Conservation (phyloP, 2,888 invertebrate species). For the Trypoxylon attenuatum region DNA sequence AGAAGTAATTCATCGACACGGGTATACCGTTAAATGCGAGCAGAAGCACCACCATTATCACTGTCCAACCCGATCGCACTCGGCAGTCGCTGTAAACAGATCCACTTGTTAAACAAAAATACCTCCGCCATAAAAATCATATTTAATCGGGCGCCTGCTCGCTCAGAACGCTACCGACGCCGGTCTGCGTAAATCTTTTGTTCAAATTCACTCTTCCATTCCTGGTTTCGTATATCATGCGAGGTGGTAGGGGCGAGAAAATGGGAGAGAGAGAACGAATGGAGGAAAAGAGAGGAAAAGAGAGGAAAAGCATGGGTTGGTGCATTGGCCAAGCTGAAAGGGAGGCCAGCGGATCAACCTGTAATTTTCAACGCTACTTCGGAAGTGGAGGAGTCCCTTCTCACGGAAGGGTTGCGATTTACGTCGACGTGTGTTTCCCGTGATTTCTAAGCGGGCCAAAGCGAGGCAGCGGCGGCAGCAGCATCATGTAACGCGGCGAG, state of each 20-base stretch:
- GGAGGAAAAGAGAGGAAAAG: background rate
- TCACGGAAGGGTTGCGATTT: conserved; percentile 42
- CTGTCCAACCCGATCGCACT: background rate
- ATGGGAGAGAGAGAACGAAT: background rate
- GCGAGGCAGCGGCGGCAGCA: background rate
- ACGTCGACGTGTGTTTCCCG: conserved; percentile 23
- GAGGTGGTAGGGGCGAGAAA: too few species aligned
- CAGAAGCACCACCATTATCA: background rate
- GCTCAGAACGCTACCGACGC: background rate
- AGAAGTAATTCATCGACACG: conserved; percentile 36
- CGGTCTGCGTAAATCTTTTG: background rate
- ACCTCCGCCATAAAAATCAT: conserved; percentile 5
- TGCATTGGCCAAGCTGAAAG: background rate
- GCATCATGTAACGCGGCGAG: background rate
- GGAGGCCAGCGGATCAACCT: conserved; percentile 13
- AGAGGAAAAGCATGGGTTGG: background rate
- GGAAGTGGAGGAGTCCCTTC: conserved; percentile 2
- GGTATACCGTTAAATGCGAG: background rate
- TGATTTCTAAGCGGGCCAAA: conserved; percentile 27
- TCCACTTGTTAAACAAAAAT: background rate
- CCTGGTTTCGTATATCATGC: background rate
- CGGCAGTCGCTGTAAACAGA: background rate
- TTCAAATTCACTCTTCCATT: background rate
- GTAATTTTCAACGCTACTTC: conserved; percentile 16
- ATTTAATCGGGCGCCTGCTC: background rate